phyloP scores from a whole-genome alignment of 2,113 vertebrate species.

The Nothobranchius furzeri region DNA sequence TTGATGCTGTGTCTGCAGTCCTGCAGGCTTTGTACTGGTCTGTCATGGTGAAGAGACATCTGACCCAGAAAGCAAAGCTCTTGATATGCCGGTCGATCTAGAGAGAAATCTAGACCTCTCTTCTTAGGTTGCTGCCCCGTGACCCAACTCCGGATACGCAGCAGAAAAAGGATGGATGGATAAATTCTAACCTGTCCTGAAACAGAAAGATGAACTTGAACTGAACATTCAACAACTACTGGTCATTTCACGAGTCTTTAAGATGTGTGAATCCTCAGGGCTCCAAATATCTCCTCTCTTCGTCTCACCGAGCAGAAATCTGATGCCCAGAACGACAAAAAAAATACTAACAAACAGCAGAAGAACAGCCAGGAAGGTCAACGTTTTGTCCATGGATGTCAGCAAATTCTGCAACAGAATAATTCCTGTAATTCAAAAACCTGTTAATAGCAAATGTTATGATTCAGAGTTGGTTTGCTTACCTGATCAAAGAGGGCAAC shows the following conservation, averaged over 20 bases:
- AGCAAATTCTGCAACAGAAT: conserved; percentile 36
- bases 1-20: too few species aligned
- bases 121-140: too few species aligned
- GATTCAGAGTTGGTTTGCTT: not conserved
- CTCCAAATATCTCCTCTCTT: conserved; percentile 17
- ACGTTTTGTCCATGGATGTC: conserved; percentile 35
- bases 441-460: too few species aligned
- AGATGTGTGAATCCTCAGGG: not conserved
- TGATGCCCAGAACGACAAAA: conserved; percentile 42
- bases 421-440: not conserved
- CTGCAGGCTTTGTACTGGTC: too few species aligned
- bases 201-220: too few species aligned
- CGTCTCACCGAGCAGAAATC: conserved; percentile 23
- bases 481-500: conserved; percentile 30
- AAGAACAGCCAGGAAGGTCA: conserved; percentile 57
- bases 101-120: too few species aligned
- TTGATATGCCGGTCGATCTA: too few species aligned
- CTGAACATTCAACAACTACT: not conserved
- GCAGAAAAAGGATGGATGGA: too few species aligned
- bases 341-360: conserved; percentile 58
- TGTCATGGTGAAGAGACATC: too few species aligned
- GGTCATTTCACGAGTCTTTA: not conserved
- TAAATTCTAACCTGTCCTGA: too few species aligned
- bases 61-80: too few species aligned
- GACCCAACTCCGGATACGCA: too few species aligned